Base-by-base conservation (phyloP, 2,113 vertebrate genomes). In the Neodon shergylaensis region DNA sequence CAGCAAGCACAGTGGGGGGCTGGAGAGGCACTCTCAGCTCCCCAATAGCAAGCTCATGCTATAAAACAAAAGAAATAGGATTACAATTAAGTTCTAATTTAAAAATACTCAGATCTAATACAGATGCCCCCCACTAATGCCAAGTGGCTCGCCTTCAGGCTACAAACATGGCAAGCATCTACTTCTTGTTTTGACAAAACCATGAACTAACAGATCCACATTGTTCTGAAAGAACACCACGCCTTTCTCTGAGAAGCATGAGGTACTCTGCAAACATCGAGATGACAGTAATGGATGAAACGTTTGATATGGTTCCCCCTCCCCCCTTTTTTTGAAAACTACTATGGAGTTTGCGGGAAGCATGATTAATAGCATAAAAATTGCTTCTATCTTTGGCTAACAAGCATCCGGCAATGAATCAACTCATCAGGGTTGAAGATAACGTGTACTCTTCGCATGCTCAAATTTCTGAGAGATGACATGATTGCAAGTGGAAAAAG, bases 401-500 rank as follows among this genome's bases (percentile, higher is more conserved):
- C 89, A 61, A 93, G 93, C 77, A 92, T 96, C 87, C 33, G 16
- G 96, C 96, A 98, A 98, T 98, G 95, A 98, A 98, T 98, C 98
- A 98, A 87, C 95, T 98, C 97, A 98, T 97, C 98, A 96, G 97
- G 95, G 97, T 92, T 95, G 92, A 97, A 98, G 98, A 98, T 98
- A 98, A 95, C 84, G 76, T 74, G 95, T 96, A 98, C 96, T 88
- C 52, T 95, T 97, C 90, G 86, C 90, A 87, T 96, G 98, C 97
- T 98, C 95, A 93, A 94, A 98, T 98, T 98, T 98, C 97, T 97
- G 95, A 95, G 97, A 98, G 97, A 98, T 97, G 97, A 98, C 97
- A 97, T 42, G 97, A 98, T 95, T 91, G 84, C 91, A 96, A 94
- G 3, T 98, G 98, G 97, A 97, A 97, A 96, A 44, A 85, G 84